phyloP scores from a whole-genome alignment of 2,797 vertebrate genomes.

The Limnodromus scolopaceus region DNA sequence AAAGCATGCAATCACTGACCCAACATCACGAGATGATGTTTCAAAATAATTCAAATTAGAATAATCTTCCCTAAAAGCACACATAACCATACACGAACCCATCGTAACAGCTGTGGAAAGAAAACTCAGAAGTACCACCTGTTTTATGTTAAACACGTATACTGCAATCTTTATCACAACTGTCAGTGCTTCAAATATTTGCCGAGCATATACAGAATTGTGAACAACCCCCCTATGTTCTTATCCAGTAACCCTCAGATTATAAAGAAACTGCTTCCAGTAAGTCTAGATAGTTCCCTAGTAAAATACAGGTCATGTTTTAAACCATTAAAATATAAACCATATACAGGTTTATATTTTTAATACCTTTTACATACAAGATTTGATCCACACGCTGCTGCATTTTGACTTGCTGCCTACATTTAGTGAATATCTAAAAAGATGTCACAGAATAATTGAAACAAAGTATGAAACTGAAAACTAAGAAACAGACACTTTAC shows the following conservation, averaged over 20 bases:
- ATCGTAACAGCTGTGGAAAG: neutral
- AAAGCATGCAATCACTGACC: neutral
- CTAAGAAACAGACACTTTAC: slow-evolving; percentile 73
- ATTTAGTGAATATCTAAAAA: neutral
- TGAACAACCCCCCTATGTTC: neutral
- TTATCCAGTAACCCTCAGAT: neutral
- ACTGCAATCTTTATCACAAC: neutral
- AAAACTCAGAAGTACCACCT: neutral
- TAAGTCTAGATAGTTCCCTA: neutral
- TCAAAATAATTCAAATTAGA: neutral
- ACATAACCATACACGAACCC: neutral
- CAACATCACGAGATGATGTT: neutral
- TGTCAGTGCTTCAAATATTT: neutral
- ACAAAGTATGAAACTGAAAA: neutral
- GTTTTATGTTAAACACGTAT: neutral
- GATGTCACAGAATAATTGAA: neutral
- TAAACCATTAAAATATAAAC: no score
- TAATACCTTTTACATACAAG: neutral
- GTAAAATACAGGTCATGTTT: neutral
- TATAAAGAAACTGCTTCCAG: neutral
- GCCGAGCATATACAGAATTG: neutral
- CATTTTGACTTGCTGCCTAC: neutral
- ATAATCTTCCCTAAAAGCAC: neutral
- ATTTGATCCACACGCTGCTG: neutral
- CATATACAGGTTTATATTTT: no score